Conservation (phyloP, 2,113 vertebrate species). For the Mormyrus iriodes region DNA sequence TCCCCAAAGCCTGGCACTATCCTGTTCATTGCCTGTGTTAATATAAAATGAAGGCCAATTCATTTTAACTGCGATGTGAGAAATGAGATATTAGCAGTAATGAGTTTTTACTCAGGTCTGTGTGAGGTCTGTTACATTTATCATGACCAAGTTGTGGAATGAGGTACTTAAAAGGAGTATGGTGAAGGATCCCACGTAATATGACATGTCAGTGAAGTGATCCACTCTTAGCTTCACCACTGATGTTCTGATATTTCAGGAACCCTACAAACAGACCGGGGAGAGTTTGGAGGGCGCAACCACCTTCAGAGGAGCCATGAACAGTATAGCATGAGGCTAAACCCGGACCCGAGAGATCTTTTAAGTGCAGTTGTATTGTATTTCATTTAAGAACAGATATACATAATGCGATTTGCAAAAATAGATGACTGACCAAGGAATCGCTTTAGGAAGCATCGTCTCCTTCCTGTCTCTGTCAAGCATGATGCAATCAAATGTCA, state of each 20-base stretch:
- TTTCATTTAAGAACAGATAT: neutral
- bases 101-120: neutral
- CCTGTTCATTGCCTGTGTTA: neutral
- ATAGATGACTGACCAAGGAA: neutral
- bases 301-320: neutral
- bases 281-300: neutral
- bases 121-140: neutral
- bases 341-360: neutral
- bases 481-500: conserved; percentile 2
- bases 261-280: neutral
- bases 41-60: neutral
- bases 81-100: neutral
- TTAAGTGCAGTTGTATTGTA: neutral
- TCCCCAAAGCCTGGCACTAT: neutral
- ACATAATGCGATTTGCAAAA: neutral
- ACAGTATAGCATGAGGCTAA: neutral
- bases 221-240: neutral
- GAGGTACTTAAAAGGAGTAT: neutral
- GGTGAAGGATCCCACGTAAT: neutral
- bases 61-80: neutral
- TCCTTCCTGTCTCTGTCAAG: neutral
- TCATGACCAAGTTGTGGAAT: neutral
- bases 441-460: neutral
- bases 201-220: neutral
- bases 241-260: neutral